Base-by-base conservation (phyloP, 2,888 invertebrate species). In the Dastarcus helophoroides region DNA sequence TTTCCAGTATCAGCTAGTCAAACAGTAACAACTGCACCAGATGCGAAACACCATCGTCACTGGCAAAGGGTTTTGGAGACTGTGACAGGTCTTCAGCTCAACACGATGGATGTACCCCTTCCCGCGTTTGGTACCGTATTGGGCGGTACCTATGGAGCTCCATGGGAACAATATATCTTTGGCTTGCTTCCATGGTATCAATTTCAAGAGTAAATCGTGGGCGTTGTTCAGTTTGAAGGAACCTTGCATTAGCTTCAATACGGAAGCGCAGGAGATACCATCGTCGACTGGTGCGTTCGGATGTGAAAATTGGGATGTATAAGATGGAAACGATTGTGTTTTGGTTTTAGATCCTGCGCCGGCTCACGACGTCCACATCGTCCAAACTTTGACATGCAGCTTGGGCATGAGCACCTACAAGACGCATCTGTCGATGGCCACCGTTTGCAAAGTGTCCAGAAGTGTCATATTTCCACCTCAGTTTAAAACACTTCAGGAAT, bases 161-260 rank as follows among this genome's bases (percentile, higher is more conserved):
- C 79, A 84, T 62, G 84, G 85, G 21, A 81, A 80, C 38, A 89
- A 94, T 61, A 84, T 95, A 34, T 90, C 93, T 4, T 65, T 95
- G 41, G 94, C 93, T 3, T 95, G 95, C 60, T 95, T 95, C 70
- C 93, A 95, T 61, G 95, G 95, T 17, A 86, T 90, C 54, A 94
- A 94, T 63, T 91, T 95, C 60, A 89, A 91, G 48, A 68, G 90
- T 32, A 93, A 93, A 63, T 88, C 86, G 2, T 95, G 95, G 94
- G 94, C 93, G 4, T 60, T 95, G 40, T 95, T 95, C 60, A 90
- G 89, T 46, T 67, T 95, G 40, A 82, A 84, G 55, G 89, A 94
- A 50, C 93, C 93, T 0, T 83, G 81, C 51, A 89, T 93, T 42
- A 85, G 83, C 51, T 93, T 93, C 61, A 81, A 88, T 9, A 89